Percentiles rank a stretch among this genome's conserved stretches.
Evolutionary conservation across 2,113 vertebrate genomes (phyloP).

Genomic region (Hystrix brachyura): DNA sequence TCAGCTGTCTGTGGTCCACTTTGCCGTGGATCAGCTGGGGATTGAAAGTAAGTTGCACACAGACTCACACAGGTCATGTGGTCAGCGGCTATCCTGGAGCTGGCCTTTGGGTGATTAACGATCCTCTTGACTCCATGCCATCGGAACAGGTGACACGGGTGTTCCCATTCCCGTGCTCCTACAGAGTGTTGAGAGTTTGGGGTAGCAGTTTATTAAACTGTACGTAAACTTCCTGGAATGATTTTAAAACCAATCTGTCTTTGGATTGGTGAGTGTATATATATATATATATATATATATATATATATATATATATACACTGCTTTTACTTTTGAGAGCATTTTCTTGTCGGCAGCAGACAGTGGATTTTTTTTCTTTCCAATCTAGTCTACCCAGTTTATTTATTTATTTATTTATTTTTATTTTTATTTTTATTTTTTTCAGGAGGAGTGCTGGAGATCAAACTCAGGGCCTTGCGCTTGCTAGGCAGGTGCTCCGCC

Average conservation of each 20-base stretch:
- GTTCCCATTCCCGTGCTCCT: conserved; percentile 89
- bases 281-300: conserved; percentile 94
- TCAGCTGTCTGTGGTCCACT: conserved; percentile 89
- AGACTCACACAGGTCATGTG: conserved; percentile 87
- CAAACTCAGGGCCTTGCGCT: too few relatives aligned
- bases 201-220: conserved; percentile 92
- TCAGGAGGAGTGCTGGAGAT: too few relatives aligned
- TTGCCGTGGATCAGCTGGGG: conserved; percentile 88
- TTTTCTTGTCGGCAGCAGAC: neutral
- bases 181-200: conserved; percentile 94
- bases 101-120: conserved; percentile 95
- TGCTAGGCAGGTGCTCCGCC: too few relatives aligned
- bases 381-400: neutral
- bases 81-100: conserved; percentile 92
- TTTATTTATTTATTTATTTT: too few relatives aligned
- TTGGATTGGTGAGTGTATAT: conserved; percentile 93
- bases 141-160: conserved; percentile 93
- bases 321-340: neutral
- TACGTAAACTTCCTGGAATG: conserved; percentile 93
- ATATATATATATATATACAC: conserved; percentile 91
- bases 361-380: neutral
- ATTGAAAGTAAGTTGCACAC: conserved; percentile 84
- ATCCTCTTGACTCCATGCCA: conserved; percentile 92
- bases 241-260: conserved; percentile 93
- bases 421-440: too few relatives aligned